These are phyloP conservation scores for Pammene aurita DNA, from an alignment of 2,888 invertebrate species.

Conservation along the genomic window DNA sequence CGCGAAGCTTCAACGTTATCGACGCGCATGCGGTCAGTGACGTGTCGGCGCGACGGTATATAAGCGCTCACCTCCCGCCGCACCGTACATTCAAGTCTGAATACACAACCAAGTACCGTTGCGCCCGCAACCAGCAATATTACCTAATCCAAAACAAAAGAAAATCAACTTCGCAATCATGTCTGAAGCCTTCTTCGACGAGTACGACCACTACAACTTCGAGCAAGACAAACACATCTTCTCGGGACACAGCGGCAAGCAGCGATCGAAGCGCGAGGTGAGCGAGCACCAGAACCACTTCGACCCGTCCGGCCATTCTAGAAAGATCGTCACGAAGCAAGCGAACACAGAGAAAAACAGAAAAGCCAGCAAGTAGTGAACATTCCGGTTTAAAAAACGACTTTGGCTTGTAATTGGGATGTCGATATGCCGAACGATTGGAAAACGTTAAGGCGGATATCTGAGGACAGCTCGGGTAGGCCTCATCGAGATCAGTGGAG, in stretches of 20 bases:
- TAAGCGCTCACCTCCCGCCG: constrained; percentile 54
- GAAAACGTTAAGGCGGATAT: constrained; percentile 75
- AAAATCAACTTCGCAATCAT: constrained; percentile 79
- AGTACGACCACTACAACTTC: constrained; percentile 97
- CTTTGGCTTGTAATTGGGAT: constrained; percentile 75
- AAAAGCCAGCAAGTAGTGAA: constrained; percentile 79
- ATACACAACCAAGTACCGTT: constrained; percentile 60
- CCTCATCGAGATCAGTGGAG: constrained; percentile 76
- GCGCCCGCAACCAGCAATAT: constrained; percentile 57
- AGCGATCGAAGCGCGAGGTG: constrained; percentile 94
- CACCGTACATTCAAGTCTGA: constrained; percentile 61
- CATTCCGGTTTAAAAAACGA: constrained; percentile 50
- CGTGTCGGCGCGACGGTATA: constrained; percentile 69
- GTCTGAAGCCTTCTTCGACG: constrained; percentile 93
- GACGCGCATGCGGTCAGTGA: constrained; percentile 81
- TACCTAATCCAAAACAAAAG: constrained; percentile 47
- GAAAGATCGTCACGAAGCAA: constrained; percentile 94
- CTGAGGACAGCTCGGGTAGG: constrained; percentile 67
- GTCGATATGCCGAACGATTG: constrained; percentile 73
- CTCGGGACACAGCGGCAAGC: constrained; percentile 94
- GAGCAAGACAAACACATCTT: constrained; percentile 95
- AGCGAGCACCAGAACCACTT: constrained; percentile 94
- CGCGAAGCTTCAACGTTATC: constrained; percentile 70
- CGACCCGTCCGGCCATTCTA: constrained; percentile 96
- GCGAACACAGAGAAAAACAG: constrained; percentile 93